phyloP scores from a whole-genome alignment of 2,113 vertebrate genomes.

The Okapia johnstoni region DNA sequence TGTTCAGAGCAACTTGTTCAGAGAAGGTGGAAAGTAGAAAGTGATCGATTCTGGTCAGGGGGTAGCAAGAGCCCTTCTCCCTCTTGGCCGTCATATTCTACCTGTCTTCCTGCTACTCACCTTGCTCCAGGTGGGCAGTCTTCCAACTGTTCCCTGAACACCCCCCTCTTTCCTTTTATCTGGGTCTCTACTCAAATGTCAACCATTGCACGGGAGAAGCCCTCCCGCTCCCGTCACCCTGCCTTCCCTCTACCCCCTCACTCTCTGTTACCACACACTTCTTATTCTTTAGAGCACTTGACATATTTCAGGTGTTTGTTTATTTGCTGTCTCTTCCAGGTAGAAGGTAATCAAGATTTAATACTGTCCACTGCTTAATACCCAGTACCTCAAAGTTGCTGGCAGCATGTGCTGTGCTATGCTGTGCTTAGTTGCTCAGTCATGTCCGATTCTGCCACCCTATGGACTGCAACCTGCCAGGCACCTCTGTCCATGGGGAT shows the following conservation, averaged over 20 bases:
- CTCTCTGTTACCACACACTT: neutral
- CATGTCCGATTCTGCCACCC: neutral
- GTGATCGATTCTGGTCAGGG: neutral
- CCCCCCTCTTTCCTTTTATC: neutral
- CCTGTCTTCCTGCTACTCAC: neutral
- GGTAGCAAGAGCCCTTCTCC: neutral
- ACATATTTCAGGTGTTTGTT: neutral
- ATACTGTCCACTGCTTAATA: neutral
- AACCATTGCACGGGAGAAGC: neutral
- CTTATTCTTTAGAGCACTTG: neutral
- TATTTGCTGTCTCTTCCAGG: neutral
- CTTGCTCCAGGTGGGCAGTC: rapidly evolving
- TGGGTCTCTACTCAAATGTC: neutral
- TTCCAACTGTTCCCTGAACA: neutral
- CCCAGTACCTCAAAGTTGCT: neutral
- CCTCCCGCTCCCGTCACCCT: neutral
- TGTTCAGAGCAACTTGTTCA: too few relatives aligned
- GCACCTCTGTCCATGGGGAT: neutral
- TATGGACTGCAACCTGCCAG: neutral
- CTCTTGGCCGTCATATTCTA: rapidly evolving
- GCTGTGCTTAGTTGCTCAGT: neutral
- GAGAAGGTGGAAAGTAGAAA: neutral
- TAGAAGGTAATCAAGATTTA: neutral
- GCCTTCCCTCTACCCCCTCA: neutral
- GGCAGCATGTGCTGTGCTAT: neutral